Base-by-base conservation (phyloP, 1,140 invertebrate genomes). In the Chlorops oryzae region DNA sequence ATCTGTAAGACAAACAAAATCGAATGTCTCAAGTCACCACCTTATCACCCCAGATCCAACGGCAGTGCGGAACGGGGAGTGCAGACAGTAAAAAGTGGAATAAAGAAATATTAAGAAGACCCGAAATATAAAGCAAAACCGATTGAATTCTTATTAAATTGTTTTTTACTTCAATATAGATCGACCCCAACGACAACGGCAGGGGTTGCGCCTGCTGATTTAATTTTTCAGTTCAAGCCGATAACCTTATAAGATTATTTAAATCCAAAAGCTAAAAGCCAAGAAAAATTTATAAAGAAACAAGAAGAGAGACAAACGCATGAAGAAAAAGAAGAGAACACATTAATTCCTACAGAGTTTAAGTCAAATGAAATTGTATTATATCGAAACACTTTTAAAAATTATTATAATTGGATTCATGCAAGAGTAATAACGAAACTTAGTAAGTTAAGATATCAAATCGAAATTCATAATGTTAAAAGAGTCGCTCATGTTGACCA, bases 81-180 rank as follows among this genome's bases (percentile, higher is more conserved):
- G 5, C 43, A 39, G 32, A 51, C 37, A 27, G 28, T 51, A 18
- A 51, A 51, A 24, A 39, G 5, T 12, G 17, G 10, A 17, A 20
- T 51, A 28, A 45, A 24, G 21, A 51, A 39, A 22, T 37, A 45
- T 23, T 45, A 45, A 17, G 5, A 45, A 18, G 42, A 45, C 34
- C 27, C 18, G 13, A 51, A 51, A 45, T 27, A 22, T 10, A 5
- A 9, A 25, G 13, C 25, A 5, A 28, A 37, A 44, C 32, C 43
- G 24, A 23, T 13, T 17, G 24, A 52, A n/a, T 37, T 12, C 12
- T 47, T 47, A 45, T 32, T 42, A 34, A 45, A 41, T 52, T 41
- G 44, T 50, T 50, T 50, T 37, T 44, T 50, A 23, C 20, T 50
- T 4, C 28, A 35, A n/a, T 50, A 50, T 34, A 28, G 49, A 21